A percentile compares a stretch with the other conserved stretches of the same genome.
phyloP scores from a whole-genome alignment of 1,140 invertebrate species.

The Laupala kohalensis region DNA sequence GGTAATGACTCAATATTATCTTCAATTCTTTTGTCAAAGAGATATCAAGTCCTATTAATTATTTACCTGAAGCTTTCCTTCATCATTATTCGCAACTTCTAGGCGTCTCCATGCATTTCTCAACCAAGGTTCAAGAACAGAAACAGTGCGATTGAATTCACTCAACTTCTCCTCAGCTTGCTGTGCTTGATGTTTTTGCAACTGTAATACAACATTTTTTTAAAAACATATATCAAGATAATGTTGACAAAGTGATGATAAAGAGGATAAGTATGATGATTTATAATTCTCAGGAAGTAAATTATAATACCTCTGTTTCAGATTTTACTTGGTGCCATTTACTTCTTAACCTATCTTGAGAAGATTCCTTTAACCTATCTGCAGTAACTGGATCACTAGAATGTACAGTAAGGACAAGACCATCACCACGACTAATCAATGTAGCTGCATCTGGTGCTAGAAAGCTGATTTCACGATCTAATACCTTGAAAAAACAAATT shows the following conservation, averaged over 20 bases:
- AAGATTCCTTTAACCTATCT: conserved; percentile 38
- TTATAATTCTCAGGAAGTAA: neutral
- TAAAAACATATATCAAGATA: too few relatives aligned
- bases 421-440: conserved; percentile 64
- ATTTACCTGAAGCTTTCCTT: conserved; percentile 28
- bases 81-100: conserved; percentile 40
- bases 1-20: neutral
- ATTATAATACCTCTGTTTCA: conserved; percentile 38
- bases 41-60: neutral
- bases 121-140: conserved; percentile 36
- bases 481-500: conserved; percentile 30
- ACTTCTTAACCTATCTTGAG: conserved; percentile 44
- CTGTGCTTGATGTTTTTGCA: conserved; percentile 32
- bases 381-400: conserved; percentile 36
- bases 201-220: conserved; percentile 17
- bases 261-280: neutral
- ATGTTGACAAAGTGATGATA: neutral
- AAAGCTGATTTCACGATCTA: conserved; percentile 46
- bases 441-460: conserved; percentile 65
- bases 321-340: conserved; percentile 50
- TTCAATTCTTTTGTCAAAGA: neutral
- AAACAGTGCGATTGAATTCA: conserved; percentile 32
- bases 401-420: conserved; percentile 52
- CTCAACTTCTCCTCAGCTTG: conserved; percentile 40
- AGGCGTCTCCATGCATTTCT: conserved; percentile 33